Evolutionary conservation across 2,113 vertebrate genomes (phyloP), one percentile per base, ranked within the genome.

Genomic region (Pithys albifrons): DNA sequence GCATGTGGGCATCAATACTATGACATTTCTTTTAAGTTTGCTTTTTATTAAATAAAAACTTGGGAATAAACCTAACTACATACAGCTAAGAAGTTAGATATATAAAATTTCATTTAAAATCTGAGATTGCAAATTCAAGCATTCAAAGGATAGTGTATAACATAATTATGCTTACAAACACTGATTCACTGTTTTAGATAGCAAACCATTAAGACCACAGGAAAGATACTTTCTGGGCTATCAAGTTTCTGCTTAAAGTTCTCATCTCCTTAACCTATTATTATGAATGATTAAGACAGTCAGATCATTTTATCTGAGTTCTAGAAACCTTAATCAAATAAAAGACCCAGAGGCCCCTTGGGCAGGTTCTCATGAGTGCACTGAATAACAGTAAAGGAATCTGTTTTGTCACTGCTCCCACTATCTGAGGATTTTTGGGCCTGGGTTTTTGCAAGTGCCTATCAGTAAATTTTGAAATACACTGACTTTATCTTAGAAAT

Each of bases 251-350:
- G 52, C 45, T 77, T 75, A 2, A 81, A 94, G 35, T 92, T 87
- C 91, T 72, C 73, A 91, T 87, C 86, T 95, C 69, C 80, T 91
- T 77, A 91, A 87, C 69, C 51, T 75, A 77, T 58, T 87, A 85
- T 89, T 95, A 91, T 13, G 57, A 94, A 92, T 85, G 45, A 92
- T 86, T 93, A 82, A 67, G 57, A 75, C 54, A 71, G 78, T 70
- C 55, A 61, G 69, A 92, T 67, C 1, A 0, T 41, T 92, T 94
- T 82, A 92, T 92, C 91, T 95, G 70, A 24, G 76, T 87, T 81
- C 65, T 85, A 69, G 83, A 93, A 87, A 35, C 13, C 61, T 82
- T 85, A 61, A 81, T 45, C 41, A 81, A 87, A 87, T 43, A 49
- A 72, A 75, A 89, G 66, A 28, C 61, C 25, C 45, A 54, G 25